Percentiles rank a stretch among this genome's conserved stretches.
Conservation (phyloP, 2,797 vertebrate genomes). For the Anableps anableps region DNA sequence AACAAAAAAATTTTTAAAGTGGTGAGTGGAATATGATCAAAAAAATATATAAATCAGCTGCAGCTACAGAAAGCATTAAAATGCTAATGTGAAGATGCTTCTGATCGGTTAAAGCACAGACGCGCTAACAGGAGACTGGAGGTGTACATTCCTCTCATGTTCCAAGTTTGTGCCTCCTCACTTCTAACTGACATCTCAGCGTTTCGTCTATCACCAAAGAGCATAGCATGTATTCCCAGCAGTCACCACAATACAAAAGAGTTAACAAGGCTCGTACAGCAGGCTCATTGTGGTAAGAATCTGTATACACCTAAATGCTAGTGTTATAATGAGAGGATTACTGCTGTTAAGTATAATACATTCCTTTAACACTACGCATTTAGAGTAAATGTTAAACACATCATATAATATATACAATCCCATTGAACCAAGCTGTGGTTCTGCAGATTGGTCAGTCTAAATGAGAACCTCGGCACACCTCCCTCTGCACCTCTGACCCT, state of each 20-base stretch:
- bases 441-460: constrained; percentile 1
- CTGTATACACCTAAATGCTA: background rate
- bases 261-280: constrained; percentile 17
- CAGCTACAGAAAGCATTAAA: background rate
- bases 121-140: constrained; percentile 4
- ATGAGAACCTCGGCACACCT: constrained; percentile 10
- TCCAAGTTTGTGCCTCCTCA: background rate
- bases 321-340: background rate
- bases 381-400: background rate
- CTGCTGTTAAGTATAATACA: background rate
- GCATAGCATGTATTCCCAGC: constrained; percentile 40
- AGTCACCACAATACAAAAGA: constrained; percentile 8
- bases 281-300: background rate
- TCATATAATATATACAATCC: background rate
- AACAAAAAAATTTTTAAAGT: background rate
- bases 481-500: constrained; percentile 16
- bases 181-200: constrained; percentile 17
- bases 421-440: background rate
- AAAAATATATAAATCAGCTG: background rate
- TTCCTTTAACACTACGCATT: background rate
- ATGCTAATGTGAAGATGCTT: background rate
- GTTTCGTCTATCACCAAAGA: constrained; percentile 12
- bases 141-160: constrained; percentile 4
- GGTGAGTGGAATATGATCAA: background rate
- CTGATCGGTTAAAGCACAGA: background rate